Conservation (phyloP, 2,113 vertebrate genomes). For the Oncorhynchus nerka region DNA sequence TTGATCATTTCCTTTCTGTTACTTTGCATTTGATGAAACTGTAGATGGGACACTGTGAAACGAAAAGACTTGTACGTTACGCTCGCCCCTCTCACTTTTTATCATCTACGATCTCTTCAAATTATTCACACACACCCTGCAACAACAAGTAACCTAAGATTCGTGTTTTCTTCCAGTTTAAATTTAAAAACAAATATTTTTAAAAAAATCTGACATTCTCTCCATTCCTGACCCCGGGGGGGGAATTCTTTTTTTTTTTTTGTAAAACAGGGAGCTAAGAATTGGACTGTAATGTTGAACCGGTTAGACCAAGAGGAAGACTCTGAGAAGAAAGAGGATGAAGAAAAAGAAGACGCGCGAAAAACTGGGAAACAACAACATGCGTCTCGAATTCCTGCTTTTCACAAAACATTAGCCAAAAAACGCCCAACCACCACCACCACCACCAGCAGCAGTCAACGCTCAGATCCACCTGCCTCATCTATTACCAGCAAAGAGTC, state of each 20-base stretch:
- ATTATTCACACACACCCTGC: neutral
- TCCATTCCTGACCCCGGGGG: neutral
- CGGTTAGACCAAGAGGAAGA: slow-evolving; percentile 45
- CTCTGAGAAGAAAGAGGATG: slow-evolving; percentile 38
- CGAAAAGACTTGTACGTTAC: too few relatives aligned
- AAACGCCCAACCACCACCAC: slow-evolving; percentile 49
- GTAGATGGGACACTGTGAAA: too few relatives aligned
- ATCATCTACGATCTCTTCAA: neutral
- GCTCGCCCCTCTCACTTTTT: too few relatives aligned
- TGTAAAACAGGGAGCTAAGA: slow-evolving; percentile 46
- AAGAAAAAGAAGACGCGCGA: slow-evolving; percentile 64
- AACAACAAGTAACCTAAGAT: too few relatives aligned
- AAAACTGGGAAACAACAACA: slow-evolving; percentile 54
- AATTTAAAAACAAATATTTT: too few relatives aligned
- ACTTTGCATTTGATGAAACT: too few relatives aligned
- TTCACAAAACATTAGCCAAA: slow-evolving; percentile 54
- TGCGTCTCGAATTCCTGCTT: slow-evolving; percentile 73
- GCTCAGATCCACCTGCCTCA: slow-evolving; percentile 15
- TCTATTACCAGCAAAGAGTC: slow-evolving; percentile 1
- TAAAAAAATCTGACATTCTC: neutral
- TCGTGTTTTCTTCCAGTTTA: neutral
- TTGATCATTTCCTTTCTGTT: too few relatives aligned
- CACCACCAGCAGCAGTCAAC: slow-evolving; percentile 30
- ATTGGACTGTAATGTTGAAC: slow-evolving; percentile 58
- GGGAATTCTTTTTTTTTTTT: neutral